A percentile compares a stretch with the other conserved stretches of the same genome.
phyloP scores from a whole-genome alignment of 2,113 vertebrate genomes.

The Etia nguti region DNA sequence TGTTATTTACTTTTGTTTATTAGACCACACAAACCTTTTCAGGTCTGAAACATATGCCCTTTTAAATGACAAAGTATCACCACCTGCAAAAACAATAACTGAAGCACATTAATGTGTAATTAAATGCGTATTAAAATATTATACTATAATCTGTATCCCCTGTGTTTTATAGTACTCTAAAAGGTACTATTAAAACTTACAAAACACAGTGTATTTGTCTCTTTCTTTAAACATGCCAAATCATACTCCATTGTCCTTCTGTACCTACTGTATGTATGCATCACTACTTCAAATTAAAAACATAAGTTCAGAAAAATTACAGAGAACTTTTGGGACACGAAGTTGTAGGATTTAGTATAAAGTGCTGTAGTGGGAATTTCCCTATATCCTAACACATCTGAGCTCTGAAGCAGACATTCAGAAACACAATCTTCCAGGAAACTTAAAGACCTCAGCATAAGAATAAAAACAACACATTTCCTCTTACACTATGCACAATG shows the following conservation, averaged over 20 bases:
- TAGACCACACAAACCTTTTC: background rate
- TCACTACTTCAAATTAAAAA: background rate
- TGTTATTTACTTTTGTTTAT: background rate
- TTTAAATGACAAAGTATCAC: background rate
- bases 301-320: background rate
- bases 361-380: background rate
- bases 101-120: background rate
- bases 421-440: background rate
- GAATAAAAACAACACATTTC: background rate
- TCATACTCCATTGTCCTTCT: background rate
- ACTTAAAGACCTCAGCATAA: background rate
- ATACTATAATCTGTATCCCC: background rate
- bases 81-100: background rate
- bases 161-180: background rate
- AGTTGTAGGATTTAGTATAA: background rate
- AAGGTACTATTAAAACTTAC: no score
- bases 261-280: background rate
- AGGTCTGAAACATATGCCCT: background rate
- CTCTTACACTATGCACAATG: conserved; percentile 2
- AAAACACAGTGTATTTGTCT: background rate
- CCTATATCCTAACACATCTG: background rate
- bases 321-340: background rate
- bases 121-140: background rate
- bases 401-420: background rate
- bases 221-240: background rate